Evolutionary conservation across 2,888 invertebrate genomes (phyloP).

Genomic region (Cantharis rufa): DNA sequence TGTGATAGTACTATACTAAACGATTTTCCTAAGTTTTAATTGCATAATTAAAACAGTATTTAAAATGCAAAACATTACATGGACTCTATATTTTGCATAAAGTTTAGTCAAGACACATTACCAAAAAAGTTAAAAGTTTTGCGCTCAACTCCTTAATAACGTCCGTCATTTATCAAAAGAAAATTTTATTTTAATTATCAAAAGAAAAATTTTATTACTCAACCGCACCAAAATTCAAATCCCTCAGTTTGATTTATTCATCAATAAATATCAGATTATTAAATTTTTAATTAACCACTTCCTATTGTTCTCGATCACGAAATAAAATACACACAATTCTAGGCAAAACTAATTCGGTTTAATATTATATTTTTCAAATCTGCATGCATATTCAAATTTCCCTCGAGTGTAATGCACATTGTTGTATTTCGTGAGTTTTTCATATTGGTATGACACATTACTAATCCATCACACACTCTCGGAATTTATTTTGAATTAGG

Average conservation of each 20-base stretch:
- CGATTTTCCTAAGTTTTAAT: conserved; percentile 36
- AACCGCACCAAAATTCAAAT: background rate
- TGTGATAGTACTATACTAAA: conserved; percentile 25
- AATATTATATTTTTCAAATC: background rate
- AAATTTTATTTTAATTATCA: background rate
- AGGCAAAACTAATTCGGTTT: background rate
- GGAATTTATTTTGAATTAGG: conserved; percentile 16
- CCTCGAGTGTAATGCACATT: background rate
- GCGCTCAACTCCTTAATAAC: background rate
- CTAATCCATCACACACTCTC: conserved; percentile 16
- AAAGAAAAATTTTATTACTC: background rate
- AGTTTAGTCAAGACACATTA: conserved; percentile 3
- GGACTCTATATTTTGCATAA: conserved; percentile 10
- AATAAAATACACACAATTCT: background rate
- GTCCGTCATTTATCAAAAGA: background rate
- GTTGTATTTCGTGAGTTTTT: background rate
- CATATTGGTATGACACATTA: conserved; percentile 1
- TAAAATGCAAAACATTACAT: conserved; percentile 32
- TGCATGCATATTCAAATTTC: background rate
- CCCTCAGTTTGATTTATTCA: background rate
- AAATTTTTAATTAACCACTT: background rate
- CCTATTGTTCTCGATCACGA: background rate
- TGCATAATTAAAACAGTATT: conserved; percentile 38
- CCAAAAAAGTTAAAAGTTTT: background rate
- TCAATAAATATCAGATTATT: background rate